Evolutionary conservation across 2,113 vertebrate species (phyloP).

Genomic region (Ceyx margarethae): DNA sequence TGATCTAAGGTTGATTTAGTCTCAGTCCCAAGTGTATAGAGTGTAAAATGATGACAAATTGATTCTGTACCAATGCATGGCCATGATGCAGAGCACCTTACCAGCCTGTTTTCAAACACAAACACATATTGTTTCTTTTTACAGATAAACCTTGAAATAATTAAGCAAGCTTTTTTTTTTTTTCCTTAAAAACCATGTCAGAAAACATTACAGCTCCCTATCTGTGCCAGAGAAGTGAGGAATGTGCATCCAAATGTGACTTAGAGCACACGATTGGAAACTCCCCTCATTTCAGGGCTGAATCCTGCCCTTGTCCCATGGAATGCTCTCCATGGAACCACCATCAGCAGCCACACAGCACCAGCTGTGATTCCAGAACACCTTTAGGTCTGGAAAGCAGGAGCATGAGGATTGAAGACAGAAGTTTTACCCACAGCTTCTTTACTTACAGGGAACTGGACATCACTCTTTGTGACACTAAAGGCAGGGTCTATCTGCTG

Average conservation of each 20-base stretch:
- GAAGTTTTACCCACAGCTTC: constrained; percentile 29
- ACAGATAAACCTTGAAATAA: background rate
- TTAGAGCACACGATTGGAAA: background rate
- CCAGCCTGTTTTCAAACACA: background rate
- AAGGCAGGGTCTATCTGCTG: constrained; percentile 67
- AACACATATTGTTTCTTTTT: background rate
- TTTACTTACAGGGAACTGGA: constrained; percentile 31
- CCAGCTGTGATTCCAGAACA: background rate
- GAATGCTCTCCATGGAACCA: background rate
- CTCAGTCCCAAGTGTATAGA: background rate
- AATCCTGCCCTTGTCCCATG: background rate
- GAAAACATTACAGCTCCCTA: background rate
- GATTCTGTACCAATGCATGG: background rate
- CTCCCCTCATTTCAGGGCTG: background rate
- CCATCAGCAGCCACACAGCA: background rate
- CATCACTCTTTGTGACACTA: constrained; percentile 65
- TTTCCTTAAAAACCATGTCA: background rate
- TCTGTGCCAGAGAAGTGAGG: background rate
- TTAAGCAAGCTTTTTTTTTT: background rate
- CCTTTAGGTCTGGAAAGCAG: background rate
- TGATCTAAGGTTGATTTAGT: background rate
- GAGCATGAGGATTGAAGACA: background rate
- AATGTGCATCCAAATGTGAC: background rate
- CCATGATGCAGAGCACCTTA: background rate
- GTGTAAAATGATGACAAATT: background rate